Conservation (phyloP, 2,888 invertebrate genomes). For the Ophioninae sp. region DNA sequence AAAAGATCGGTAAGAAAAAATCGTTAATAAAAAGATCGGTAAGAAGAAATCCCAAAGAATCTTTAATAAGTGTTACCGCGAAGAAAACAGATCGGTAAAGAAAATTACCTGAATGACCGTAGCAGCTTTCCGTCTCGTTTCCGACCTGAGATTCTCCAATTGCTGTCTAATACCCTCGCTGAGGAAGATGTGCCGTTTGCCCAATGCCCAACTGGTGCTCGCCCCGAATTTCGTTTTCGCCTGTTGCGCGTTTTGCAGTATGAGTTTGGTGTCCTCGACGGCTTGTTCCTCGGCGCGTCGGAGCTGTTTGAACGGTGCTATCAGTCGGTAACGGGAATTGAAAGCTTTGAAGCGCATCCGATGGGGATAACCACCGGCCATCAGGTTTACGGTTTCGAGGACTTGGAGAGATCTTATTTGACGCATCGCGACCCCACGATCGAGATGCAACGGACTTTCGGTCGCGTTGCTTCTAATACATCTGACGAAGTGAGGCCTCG, state of each 20-base stretch:
- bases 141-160: constrained; percentile 90
- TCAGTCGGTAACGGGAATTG: constrained; percentile 91
- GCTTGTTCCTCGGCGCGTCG: constrained; percentile 87
- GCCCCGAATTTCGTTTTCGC: constrained; percentile 80
- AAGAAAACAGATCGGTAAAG: neutral
- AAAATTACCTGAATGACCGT: constrained; percentile 86
- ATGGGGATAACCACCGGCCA: constrained; percentile 97
- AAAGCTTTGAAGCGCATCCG: constrained; percentile 97
- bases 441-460: constrained; percentile 92
- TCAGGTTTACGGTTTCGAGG: constrained; percentile 96
- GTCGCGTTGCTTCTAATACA: constrained; percentile 94
- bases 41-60: too few relatives aligned
- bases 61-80: too few relatives aligned
- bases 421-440: constrained; percentile 90
- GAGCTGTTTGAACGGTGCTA: constrained; percentile 89
- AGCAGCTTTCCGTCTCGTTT: constrained; percentile 90
- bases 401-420: constrained; percentile 94
- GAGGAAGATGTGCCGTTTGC: constrained; percentile 95
- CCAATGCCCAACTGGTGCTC: constrained; percentile 92
- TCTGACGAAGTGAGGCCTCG: constrained; percentile 96
- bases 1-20: too few relatives aligned
- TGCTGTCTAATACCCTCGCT: constrained; percentile 96
- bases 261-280: constrained; percentile 88
- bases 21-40: too few relatives aligned
- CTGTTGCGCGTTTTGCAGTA: constrained; percentile 88